Conservation (phyloP, 2,888 invertebrate genomes). For the Rhorus exstirpatorius region DNA sequence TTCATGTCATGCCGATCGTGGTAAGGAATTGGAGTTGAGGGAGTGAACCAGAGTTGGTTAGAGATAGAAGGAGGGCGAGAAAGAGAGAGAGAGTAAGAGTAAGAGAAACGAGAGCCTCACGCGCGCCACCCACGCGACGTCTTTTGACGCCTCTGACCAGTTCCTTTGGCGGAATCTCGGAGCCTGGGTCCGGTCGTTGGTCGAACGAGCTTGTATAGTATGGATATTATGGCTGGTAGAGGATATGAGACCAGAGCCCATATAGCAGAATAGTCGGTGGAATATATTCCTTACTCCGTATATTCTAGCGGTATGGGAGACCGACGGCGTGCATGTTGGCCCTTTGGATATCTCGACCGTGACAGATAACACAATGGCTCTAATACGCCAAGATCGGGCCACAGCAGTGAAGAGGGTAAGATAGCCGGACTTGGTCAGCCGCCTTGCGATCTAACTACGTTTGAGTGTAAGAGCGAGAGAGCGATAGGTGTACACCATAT, state of each 20-base stretch:
- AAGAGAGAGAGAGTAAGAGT: not conserved
- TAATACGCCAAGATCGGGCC: constrained; percentile 78
- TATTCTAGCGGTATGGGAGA: constrained; percentile 21
- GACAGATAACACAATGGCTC: constrained; percentile 84
- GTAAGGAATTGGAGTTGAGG: not conserved
- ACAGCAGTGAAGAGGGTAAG: constrained; percentile 79
- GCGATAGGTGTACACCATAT: not conserved
- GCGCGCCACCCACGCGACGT: constrained; percentile 81
- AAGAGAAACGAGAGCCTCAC: constrained; percentile 36
- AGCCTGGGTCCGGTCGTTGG: constrained; percentile 14
- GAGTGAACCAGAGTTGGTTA: no score
- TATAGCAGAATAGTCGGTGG: not conserved
- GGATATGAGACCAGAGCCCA: not conserved
- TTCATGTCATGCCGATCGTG: no score
- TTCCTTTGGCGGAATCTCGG: constrained; percentile 76
- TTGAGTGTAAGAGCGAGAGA: constrained; percentile 30
- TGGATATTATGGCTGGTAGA: constrained; percentile 15
- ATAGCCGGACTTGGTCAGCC: constrained; percentile 70
- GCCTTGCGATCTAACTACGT: constrained; percentile 41
- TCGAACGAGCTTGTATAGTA: constrained; percentile 16
- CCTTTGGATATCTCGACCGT: constrained; percentile 81
- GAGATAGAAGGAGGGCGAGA: not conserved
- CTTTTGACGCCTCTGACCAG: constrained; percentile 82
- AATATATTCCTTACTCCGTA: constrained; percentile 4
- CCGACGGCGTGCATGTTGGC: constrained; percentile 76